phyloP scores from a whole-genome alignment of 2,797 vertebrate species.

The Australoheros facetus region DNA sequence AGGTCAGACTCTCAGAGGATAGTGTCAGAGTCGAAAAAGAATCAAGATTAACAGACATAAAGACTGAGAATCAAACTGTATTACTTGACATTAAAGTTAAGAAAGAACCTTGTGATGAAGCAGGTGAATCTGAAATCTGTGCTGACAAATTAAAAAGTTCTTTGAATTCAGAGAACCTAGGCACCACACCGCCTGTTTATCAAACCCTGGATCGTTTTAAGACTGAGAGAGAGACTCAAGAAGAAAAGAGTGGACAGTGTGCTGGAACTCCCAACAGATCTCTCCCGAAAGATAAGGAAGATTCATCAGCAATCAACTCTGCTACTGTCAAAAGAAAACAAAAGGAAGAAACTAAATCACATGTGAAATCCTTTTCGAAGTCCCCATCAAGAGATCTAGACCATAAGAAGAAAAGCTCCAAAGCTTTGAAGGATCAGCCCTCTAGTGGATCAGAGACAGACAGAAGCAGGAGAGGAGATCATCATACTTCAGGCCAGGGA shows the following conservation, averaged over 20 bases:
- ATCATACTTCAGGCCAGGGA: conserved; percentile 43
- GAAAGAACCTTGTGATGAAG: conserved; percentile 57
- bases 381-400: conserved; percentile 59
- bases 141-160: background rate
- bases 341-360: conserved; percentile 66
- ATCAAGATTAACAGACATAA: conserved; percentile 27
- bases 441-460: conserved; percentile 81
- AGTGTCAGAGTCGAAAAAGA: conserved; percentile 56
- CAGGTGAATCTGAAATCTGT: conserved; percentile 3
- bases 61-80: conserved; percentile 32
- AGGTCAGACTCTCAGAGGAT: conserved; percentile 3
- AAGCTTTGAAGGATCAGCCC: conserved; percentile 67
- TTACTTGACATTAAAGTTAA: conserved; percentile 50
- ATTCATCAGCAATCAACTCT: conserved; percentile 74
- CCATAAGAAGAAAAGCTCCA: conserved; percentile 68
- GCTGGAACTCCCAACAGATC: background rate
- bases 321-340: conserved; percentile 70
- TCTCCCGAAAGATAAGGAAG: background rate
- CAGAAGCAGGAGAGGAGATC: conserved; percentile 63
- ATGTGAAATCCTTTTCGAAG: conserved; percentile 69
- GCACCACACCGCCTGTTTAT: conserved; percentile 1
- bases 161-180: conserved; percentile 22
- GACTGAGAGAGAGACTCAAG: conserved; percentile 16
- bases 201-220: conserved; percentile 27
- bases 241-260: conserved; percentile 14